Conservation (phyloP, 2,797 vertebrate species). For the Esox lucius region DNA sequence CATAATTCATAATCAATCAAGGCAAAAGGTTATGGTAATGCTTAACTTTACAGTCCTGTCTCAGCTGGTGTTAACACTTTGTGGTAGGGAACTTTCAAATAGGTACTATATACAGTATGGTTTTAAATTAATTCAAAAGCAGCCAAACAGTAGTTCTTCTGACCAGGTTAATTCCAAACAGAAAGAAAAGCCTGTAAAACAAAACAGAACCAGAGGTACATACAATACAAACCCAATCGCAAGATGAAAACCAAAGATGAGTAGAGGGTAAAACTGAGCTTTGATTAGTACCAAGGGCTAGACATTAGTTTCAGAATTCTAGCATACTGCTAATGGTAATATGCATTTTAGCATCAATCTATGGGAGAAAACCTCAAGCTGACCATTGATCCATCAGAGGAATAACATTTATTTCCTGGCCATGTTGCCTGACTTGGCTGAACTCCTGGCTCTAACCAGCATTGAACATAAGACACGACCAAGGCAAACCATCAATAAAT, state of each 20-base stretch:
- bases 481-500: conserved; percentile 54
- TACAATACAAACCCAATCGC: conserved; percentile 74
- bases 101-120: not conserved
- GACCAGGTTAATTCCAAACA: not conserved
- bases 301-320: not conserved
- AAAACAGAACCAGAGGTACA: conserved; percentile 39
- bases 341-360: not conserved
- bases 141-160: not conserved
- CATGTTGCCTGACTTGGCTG: not conserved
- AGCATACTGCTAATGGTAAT: not conserved
- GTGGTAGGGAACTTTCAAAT: not conserved
- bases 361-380: not conserved
- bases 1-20: conserved; percentile 78
- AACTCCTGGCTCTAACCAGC: conserved; percentile 47
- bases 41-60: conserved; percentile 1
- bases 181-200: not conserved
- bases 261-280: conserved; percentile 47
- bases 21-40: conserved; percentile 69
- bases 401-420: not conserved
- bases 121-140: too few species aligned
- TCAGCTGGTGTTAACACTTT: not conserved
- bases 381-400: not conserved
- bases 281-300: not conserved
- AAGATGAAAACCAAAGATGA: conserved; percentile 72
- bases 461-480: conserved; percentile 58